Evolutionary conservation across 1,140 invertebrate species (phyloP), one percentile per base, ranked within the genome.

Genomic region (Conus betulinus): DNA sequence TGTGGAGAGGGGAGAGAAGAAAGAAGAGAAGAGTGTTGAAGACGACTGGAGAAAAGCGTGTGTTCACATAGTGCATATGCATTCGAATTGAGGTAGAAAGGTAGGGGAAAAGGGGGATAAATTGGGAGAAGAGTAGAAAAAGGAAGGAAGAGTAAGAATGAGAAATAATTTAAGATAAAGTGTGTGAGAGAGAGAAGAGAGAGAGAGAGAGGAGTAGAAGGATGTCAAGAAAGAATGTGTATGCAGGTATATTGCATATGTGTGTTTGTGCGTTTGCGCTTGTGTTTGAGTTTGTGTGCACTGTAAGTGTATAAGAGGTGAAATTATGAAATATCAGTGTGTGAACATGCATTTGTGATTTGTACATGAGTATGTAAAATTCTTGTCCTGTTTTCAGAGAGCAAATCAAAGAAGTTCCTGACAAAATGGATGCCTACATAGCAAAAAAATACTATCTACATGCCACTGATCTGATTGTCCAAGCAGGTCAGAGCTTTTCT

Each of bases 401-500:
- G 92, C 96, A 97, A 91, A 96, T 98, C 78, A 97, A 97, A 89
- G 97, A 97, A 93, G 97, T 98, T 67, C 97, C 98, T 87, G 96
- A 97, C 76, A 97, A 97, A 92, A 96, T 98, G 74, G 97, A 97
- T 89, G 96, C 96, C 87, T 96, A 97, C 91, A 95, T 98, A 84
- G 93, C 96, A 0, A 97, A 97, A 90, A 98, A 98, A 90, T 97
- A 98, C 88, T 98, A 98, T 95, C 95, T 98, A 76, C 97, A 97
- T 94, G 98, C 97, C n/a, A 98, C 98, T 79, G 96, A 97, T 92
- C 96, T 97, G 13, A 95, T 99, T 83, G 97, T 97, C 10, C 91
- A 92, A 95, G 94, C 94, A 90, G 93, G 94, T 95, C 91, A 63
- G 84, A 5, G 20, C 23, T 60, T 52, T 23, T n/a, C 3, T 0